A percentile compares a stretch with the other conserved stretches of the same genome.
Evolutionary conservation across 2,113 vertebrate species (phyloP).

Genomic region (Seriola rivoliana): DNA sequence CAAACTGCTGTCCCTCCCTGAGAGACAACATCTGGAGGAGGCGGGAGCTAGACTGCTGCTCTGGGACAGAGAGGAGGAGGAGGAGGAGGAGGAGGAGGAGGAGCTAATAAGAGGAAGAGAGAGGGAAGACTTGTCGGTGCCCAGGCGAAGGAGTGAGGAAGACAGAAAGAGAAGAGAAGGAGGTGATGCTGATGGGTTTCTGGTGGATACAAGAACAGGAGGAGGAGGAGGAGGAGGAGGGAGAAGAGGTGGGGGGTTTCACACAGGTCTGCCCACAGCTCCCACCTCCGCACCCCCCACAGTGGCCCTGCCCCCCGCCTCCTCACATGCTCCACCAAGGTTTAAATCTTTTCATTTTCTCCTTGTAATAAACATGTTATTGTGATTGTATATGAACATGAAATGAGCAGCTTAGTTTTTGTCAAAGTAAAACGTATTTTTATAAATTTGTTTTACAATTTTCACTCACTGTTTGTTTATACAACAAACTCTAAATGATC

Average conservation of each 20-base stretch:
- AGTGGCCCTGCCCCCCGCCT: not conserved
- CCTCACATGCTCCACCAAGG: slow-evolving; percentile 59
- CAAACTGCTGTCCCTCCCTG: slow-evolving; percentile 83
- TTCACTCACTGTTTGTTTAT: too few relatives aligned
- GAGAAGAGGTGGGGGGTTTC: not conserved
- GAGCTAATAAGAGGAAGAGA: not conserved
- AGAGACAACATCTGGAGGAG: slow-evolving; percentile 69
- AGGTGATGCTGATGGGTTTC: not conserved
- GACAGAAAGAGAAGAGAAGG: slow-evolving; percentile 10
- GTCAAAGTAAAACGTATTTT: too few relatives aligned
- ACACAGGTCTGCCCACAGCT: not conserved
- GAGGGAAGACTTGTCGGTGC: not conserved
- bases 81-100: slow-evolving; percentile 14
- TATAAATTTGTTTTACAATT: too few relatives aligned
- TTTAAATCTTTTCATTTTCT: not conserved
- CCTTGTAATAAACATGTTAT: not conserved
- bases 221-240: slow-evolving; percentile 3
- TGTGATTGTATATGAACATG: not conserved
- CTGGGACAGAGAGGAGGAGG: slow-evolving; percentile 27
- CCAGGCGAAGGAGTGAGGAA: slow-evolving; percentile 6
- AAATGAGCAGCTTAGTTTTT: too few relatives aligned
- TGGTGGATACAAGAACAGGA: slow-evolving; percentile 12
- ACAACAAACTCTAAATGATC: too few relatives aligned
- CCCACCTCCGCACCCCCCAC: slow-evolving; percentile 37
- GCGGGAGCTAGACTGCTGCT: slow-evolving; percentile 36